These are phyloP conservation scores for Cuniculus paca DNA, from an alignment of 2,797 vertebrate genomes.

Conservation along the genomic window DNA sequence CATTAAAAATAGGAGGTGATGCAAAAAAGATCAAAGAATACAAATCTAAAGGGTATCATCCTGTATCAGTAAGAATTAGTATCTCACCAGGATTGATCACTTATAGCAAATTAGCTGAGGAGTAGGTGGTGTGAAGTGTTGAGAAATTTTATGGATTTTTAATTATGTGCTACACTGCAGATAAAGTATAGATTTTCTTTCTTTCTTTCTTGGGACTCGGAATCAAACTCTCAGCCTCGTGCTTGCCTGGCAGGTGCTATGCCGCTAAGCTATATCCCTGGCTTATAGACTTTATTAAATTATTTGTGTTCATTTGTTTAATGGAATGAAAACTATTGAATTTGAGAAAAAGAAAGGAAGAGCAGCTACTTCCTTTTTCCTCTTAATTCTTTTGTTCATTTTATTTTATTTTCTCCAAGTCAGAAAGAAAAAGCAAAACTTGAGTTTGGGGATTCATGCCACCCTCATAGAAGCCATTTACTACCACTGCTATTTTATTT, in stretches of 20 bases:
- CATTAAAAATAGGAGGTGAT: conserved; percentile 19
- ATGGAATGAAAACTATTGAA: background rate
- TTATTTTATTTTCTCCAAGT: background rate
- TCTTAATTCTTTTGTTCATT: background rate
- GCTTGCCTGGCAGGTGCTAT: no score
- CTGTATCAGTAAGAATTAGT: background rate
- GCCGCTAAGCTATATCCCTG: no score
- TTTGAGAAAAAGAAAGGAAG: background rate
- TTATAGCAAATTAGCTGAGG: background rate
- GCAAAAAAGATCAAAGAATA: background rate
- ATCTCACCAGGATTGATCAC: background rate
- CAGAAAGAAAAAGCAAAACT: background rate
- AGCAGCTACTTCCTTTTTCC: background rate
- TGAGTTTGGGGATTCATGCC: background rate
- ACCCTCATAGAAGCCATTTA: background rate
- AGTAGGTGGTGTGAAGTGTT: background rate
- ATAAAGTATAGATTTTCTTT: background rate
- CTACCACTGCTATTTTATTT: background rate
- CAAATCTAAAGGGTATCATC: background rate
- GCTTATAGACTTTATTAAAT: background rate
- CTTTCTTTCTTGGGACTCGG: no score
- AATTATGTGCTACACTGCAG: background rate
- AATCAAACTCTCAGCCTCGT: no score
- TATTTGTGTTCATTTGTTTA: background rate
- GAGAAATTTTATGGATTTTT: background rate